These are phyloP conservation scores for Zosterops pallidus DNA, from an alignment of 2,113 vertebrate species.

Conservation along the genomic window DNA sequence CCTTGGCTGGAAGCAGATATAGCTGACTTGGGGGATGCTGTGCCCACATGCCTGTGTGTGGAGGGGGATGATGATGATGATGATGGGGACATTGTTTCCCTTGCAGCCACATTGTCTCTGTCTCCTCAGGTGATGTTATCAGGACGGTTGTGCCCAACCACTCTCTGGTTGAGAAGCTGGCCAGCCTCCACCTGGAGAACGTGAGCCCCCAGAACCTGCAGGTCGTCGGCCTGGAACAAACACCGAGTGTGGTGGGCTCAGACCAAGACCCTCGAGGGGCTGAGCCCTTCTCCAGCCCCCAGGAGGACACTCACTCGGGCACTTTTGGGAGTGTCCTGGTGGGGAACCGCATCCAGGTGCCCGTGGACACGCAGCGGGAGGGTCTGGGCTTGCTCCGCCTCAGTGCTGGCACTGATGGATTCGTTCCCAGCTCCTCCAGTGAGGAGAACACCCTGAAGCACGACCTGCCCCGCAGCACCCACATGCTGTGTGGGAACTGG, in stretches of 20 bases:
- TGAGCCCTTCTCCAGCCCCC: conserved; percentile 67
- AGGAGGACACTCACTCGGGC: conserved; percentile 84
- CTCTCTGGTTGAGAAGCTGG: conserved; percentile 85
- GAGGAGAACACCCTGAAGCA: conserved; percentile 88
- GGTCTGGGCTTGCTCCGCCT: conserved; percentile 47
- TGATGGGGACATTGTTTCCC: neutral
- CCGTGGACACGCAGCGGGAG: conserved; percentile 71
- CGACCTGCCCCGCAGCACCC: conserved; percentile 86
- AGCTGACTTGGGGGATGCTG: neutral
- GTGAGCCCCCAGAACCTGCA: conserved; percentile 75
- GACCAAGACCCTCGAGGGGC: conserved; percentile 61
- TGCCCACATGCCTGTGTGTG: neutral
- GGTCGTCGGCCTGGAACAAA: conserved; percentile 23
- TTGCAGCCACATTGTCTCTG: neutral
- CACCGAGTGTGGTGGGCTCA: neutral
- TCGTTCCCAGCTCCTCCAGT: conserved; percentile 21
- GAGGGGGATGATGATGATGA: neutral
- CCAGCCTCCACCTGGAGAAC: conserved; percentile 83
- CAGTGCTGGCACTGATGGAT: conserved; percentile 69
- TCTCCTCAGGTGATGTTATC: conserved; percentile 83
- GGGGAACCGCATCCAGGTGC: conserved; percentile 95
- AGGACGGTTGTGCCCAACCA: conserved; percentile 87
- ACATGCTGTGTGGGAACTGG: conserved; percentile 94
- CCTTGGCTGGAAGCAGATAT: neutral
- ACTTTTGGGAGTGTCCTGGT: conserved; percentile 93